Evolutionary conservation across 2,888 invertebrate genomes (phyloP).

Genomic region (Sisyra terminalis): DNA sequence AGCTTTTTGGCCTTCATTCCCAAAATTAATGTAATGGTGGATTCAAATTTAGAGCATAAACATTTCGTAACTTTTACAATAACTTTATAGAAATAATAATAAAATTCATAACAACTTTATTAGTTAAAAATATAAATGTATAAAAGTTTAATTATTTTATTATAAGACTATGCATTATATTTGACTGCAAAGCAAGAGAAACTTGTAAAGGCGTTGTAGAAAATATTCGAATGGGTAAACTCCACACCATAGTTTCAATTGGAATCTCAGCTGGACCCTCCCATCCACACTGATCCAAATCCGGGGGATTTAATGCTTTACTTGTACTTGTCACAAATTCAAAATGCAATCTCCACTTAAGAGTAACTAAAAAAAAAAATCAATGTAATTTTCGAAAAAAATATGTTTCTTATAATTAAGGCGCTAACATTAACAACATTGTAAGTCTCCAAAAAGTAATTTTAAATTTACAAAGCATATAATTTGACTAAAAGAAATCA

Average conservation of each 20-base stretch:
- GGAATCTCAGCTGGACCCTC: conserved; percentile 71
- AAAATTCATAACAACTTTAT: no score
- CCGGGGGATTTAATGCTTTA: conserved; percentile 43
- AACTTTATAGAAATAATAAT: no score
- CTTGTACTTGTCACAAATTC: conserved; percentile 83
- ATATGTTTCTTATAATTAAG: no score
- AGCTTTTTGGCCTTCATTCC: no score
- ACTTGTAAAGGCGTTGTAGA: conserved; percentile 78
- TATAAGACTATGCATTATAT: conserved; percentile 21
- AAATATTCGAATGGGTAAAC: conserved; percentile 85
- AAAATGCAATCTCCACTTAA: conserved; percentile 91
- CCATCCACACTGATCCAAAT: conserved; percentile 47
- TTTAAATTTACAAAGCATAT: background rate
- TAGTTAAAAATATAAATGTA: no score
- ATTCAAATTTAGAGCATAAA: no score
- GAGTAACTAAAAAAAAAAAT: conserved; percentile 43
- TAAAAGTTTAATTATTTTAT: no score
- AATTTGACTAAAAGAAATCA: background rate
- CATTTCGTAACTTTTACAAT: no score
- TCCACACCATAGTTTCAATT: conserved; percentile 98
- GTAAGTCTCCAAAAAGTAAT: conserved; percentile 3
- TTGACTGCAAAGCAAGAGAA: conserved; percentile 40
- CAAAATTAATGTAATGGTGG: no score
- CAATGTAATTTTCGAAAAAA: background rate
- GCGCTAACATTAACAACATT: no score